Conservation (phyloP, 2,113 vertebrate genomes). For the Myrmecobius fasciatus region DNA sequence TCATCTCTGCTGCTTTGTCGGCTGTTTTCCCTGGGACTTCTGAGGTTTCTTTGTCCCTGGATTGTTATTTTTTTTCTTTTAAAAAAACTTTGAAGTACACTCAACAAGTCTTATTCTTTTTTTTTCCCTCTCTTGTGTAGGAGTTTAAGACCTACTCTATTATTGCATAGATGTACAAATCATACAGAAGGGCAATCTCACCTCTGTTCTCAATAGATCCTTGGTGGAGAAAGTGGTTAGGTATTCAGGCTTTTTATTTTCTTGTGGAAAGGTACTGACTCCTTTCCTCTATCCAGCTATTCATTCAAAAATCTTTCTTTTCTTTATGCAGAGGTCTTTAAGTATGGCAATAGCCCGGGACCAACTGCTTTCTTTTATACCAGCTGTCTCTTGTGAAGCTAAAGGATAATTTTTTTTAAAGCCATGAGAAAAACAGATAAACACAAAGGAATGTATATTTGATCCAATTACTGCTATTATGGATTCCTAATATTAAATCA, state of each 20-base stretch:
- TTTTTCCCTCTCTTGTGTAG: background rate
- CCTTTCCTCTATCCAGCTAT: background rate
- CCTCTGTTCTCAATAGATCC: conserved; percentile 18
- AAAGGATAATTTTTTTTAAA: conserved; percentile 16
- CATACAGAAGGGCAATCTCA: conserved; percentile 2
- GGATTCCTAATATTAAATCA: background rate
- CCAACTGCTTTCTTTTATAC: conserved; percentile 6
- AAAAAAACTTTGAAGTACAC: background rate
- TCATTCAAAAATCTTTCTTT: background rate
- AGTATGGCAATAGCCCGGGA: background rate
- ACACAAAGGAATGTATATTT: conserved; percentile 12
- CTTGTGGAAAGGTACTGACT: conserved; percentile 13
- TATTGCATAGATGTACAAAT: conserved; percentile 16
- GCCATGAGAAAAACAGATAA: conserved; percentile 23
- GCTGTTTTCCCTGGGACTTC: conserved; percentile 23
- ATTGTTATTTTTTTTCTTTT: conserved; percentile 20
- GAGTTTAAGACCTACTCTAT: conserved; percentile 18
- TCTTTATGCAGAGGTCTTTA: conserved; percentile 3
- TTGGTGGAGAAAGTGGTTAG: background rate
- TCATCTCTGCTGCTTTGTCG: background rate
- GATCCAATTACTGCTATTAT: conserved; percentile 14
- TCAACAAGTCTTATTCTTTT: conserved; percentile 3
- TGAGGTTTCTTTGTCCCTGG: background rate
- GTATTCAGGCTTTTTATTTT: conserved; percentile 27
- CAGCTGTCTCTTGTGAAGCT: background rate